Evolutionary conservation across 2,888 invertebrate species (phyloP), one percentile per base, ranked within the genome.

Genomic region (Oligia latruncula): DNA sequence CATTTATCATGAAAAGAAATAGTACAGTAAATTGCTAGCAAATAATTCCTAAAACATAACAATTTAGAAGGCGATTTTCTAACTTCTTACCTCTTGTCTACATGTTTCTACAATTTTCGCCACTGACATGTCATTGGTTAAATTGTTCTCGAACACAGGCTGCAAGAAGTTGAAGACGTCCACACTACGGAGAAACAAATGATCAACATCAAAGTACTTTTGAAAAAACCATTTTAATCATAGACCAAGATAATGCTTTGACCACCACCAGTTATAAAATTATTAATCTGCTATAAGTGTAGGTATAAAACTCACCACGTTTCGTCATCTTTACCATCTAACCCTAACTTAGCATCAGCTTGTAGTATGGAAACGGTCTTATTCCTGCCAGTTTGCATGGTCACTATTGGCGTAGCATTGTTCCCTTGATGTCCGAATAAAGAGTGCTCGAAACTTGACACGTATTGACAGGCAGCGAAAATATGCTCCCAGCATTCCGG

Each of bases 401-500:
- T 97, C 0, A 97, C 97, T 93, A 98, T 97, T 0, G 98, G 97
- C 23, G 98, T 95, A 15, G 98, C 97, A 4, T 97, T 97, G 87
- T 98, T 98, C 58, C 98, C 98, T 88, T 98, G 98, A 90, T 98
- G 98, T 49, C 99, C 99, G 90, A 99, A 99, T 87, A 99, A 97
- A 0, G 98, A 98, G 93, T 99, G 99, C 91, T 99, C 99, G 91
- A 99, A 96, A 91, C 98, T 98, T 8, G 99, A 98, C 11, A 99
- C 98, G 93, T 99, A 99, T 64, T 99, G 98, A 89, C 99, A 99
- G 40, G 99, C 99, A 90, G 98, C 98, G 93, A 99, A 99, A 82
- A 99, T 98, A 92, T 99, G 99, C 85, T 98, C 98, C 99, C 99
- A 99, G 91, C 99, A 99, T 87, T 99, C 98, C 35, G 98, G 97